Evolutionary conservation across 2,797 vertebrate species (phyloP), one percentile per base, ranked within the genome.

Genomic region (Tachyglossus aculeatus): DNA sequence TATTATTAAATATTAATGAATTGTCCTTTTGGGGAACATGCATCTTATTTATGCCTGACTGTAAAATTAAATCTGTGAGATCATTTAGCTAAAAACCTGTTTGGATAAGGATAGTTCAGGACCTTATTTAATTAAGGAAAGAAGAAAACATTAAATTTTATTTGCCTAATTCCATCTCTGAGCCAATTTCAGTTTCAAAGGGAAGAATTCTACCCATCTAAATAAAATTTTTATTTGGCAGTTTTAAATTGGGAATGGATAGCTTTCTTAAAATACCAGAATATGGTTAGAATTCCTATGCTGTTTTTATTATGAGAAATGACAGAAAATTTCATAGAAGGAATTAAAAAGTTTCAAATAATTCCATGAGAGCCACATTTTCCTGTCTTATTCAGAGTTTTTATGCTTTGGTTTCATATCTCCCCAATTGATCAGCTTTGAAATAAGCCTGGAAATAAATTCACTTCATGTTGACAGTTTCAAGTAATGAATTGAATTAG

Each of bases 211-310:
- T 37, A 44, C n/a, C 50, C 19, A 43, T 32, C 37, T 14, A 31
- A 34, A 39, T 29, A 45, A 8, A 21, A 15, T 65, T 56, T 56
- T 64, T 45, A 39, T n/a, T 51, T 74, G 69, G 25, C n/a, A n/a
- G n/a, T n/a, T 61, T 62, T 71, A 45, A 15, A 39, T 48, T 39
- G 51, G 62, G 47, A 33, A 48, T 57, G 63, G 67, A 40, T 66
- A 27, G 34, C 37, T 15, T 55, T 57, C 48, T 65, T 67, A 33
- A 72, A 66, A 21, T 60, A 40, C 48, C 18, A 44, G 25, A 15
- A 67, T n/a, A 39, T 70, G n/a, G 65, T 74, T 29, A 45, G 1
- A 60, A 40, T 60, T 48, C 22, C 29, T 29, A 27, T 24, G 33
- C 14, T 44, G 55, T 52, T 45, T 52, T 39, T 24, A 56, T 32